phyloP scores from a whole-genome alignment of 2,888 invertebrate genomes.

The Metacarcinus magister region DNA sequence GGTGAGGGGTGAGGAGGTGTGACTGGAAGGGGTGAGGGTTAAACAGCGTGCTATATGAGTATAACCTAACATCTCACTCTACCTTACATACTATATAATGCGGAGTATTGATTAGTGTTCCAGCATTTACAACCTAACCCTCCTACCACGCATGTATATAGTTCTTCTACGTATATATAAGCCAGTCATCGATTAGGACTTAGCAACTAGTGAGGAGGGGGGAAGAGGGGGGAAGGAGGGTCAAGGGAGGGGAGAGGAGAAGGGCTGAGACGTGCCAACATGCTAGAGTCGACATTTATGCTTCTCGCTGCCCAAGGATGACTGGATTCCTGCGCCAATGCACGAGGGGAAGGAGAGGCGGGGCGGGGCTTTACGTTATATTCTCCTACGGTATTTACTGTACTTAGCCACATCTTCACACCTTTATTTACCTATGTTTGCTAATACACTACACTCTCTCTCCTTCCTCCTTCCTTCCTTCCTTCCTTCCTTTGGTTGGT shows the following conservation, averaged over 20 bases:
- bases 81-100: too few relatives aligned
- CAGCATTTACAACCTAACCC: background rate
- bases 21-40: too few relatives aligned
- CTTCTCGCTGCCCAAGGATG: background rate
- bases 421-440: background rate
- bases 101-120: too few relatives aligned
- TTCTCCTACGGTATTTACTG: background rate
- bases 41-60: too few relatives aligned
- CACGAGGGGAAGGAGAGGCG: background rate
- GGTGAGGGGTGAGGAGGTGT: too few relatives aligned
- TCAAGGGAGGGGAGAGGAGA: background rate
- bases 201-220: background rate
- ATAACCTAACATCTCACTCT: too few relatives aligned
- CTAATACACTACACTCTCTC: background rate
- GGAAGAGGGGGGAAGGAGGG: background rate
- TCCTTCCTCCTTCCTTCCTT: too few relatives aligned
- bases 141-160: background rate
- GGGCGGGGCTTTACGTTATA: background rate
- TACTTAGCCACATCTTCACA: background rate
- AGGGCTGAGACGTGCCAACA: background rate
- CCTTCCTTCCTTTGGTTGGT: too few relatives aligned
- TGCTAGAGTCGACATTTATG: slow-evolving; percentile 36
- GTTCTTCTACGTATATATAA: background rate
- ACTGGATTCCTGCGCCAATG: background rate
- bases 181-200: background rate